These are phyloP conservation scores for Hemicrepidius hirtus DNA, from an alignment of 2,888 invertebrate genomes.

Conservation along the genomic window DNA sequence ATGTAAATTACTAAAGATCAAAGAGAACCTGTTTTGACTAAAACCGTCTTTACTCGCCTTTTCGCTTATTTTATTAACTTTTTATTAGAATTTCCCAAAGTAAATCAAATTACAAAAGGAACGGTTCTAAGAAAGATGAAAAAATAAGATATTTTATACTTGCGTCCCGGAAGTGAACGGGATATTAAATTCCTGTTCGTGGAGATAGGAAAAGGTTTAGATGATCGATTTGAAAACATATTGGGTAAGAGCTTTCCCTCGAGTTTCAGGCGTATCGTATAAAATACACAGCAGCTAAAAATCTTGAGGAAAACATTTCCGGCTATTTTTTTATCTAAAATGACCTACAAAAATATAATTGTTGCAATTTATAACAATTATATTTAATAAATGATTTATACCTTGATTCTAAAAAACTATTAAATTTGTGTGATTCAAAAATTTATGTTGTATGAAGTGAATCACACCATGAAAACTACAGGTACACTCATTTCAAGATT, in stretches of 20 bases:
- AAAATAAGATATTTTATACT: constrained; percentile 11
- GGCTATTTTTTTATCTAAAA: background rate
- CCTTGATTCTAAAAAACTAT: background rate
- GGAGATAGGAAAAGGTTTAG: constrained; percentile 5
- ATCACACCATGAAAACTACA: too few species aligned
- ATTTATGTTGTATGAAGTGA: too few species aligned
- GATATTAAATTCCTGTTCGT: constrained; percentile 17
- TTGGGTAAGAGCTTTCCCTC: background rate
- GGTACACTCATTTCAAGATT: too few species aligned
- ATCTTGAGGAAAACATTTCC: too few species aligned
- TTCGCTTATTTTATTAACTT: background rate
- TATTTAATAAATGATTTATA: too few species aligned
- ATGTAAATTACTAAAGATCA: too few species aligned
- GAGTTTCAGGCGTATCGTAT: too few species aligned
- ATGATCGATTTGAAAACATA: constrained; percentile 11
- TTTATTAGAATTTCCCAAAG: background rate
- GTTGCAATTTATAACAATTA: constrained; percentile 27
- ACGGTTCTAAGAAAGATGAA: background rate
- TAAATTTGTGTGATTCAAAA: background rate
- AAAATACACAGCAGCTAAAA: too few species aligned
- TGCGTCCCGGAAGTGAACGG: constrained; percentile 20
- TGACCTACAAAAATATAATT: constrained; percentile 20
- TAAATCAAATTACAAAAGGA: constrained; percentile 13
- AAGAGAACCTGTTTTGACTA: too few species aligned
- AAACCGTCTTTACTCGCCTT: too few species aligned